Conservation (phyloP, 2,113 vertebrate species). For the Morone saxatilis region DNA sequence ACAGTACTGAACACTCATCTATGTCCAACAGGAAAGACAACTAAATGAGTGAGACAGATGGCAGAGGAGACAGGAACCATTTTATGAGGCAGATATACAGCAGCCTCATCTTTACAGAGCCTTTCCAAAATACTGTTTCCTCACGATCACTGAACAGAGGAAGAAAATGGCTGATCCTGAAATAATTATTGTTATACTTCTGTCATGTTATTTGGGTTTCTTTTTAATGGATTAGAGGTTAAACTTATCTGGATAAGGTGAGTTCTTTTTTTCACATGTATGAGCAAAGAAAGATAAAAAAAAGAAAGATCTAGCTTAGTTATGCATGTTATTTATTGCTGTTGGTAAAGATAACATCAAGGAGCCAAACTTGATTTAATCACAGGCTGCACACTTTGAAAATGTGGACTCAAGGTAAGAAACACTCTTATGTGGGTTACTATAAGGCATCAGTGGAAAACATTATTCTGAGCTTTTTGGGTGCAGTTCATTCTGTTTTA, state of each 20-base stretch:
- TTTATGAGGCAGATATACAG: slow-evolving; percentile 57
- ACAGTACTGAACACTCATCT: slow-evolving; percentile 32
- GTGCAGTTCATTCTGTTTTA: not conserved
- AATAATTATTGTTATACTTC: not conserved
- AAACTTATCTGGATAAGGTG: not conserved
- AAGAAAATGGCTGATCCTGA: not conserved
- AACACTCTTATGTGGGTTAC: too few relatives aligned
- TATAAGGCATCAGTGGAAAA: too few relatives aligned
- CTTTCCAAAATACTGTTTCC: slow-evolving; percentile 5
- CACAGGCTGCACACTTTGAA: slow-evolving; percentile 9
- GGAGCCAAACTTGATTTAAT: not conserved
- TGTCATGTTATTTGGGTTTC: not conserved
- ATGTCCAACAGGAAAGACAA: slow-evolving; percentile 45
- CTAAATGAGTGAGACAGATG: slow-evolving; percentile 21
- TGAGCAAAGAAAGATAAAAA: not conserved
- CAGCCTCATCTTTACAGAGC: slow-evolving; percentile 22
- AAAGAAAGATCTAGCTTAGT: not conserved
- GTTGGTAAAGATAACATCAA: not conserved
- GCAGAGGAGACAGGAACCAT: slow-evolving; percentile 43
- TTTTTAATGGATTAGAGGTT: not conserved
- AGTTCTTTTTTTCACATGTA: not conserved
- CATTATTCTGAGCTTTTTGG: not conserved
- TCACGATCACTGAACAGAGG: not conserved
- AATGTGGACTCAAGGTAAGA: not conserved
- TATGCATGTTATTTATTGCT: not conserved